Base-by-base conservation (phyloP, 2,113 vertebrate genomes). In the Microcebus ravelobensis region DNA sequence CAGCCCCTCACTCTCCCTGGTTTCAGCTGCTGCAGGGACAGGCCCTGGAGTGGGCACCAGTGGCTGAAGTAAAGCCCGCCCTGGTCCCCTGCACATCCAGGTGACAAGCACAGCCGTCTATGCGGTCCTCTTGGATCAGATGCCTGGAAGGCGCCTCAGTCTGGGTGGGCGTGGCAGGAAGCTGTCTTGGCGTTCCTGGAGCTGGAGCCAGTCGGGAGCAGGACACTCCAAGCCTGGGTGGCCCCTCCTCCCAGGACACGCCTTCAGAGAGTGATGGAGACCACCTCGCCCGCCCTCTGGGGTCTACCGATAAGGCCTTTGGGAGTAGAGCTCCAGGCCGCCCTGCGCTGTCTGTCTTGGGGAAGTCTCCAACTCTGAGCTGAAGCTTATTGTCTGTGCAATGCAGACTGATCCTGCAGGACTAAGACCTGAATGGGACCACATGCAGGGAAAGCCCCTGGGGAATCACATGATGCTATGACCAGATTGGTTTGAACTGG, bases 151-250 rank as follows among this genome's bases (percentile, higher is more conserved):
- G 50, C 52, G 74, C 36, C 73, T 45, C 3, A 3, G 18, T 13
- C 42, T 57, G 48, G 1, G 8, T 57, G 80, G 84, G 59, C 0
- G 5, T 55, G 27, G 55, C 9, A 11, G 52, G 36, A 67, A 14
- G 8, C 52, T 71, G 93, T 18, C 17, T 29, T 57, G 73, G 25
- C n/a, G 17, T 65, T 97, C 87, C 94, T 90, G 84, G 96, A 96
- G 90, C 57, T 91, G 11, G 21, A 61, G 48, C 42, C 55, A 42
- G 50, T 27, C 6, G 2, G 3, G 2, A 74, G 61, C 31, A 2
- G 27, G 86, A 48, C 7, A 0, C 14, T 10, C 0, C 96, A n/a
- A 81, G 42, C 84, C 13, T 1, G 65, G 48, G 34, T 50, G 9
- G 52, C 6, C 21, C 20, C 50, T 55, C 59, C 36, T n/a, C 61